Evolutionary conservation across 2,888 invertebrate species (phyloP), one percentile per base, ranked within the genome.

Genomic region (Melinopterus prodromus): DNA sequence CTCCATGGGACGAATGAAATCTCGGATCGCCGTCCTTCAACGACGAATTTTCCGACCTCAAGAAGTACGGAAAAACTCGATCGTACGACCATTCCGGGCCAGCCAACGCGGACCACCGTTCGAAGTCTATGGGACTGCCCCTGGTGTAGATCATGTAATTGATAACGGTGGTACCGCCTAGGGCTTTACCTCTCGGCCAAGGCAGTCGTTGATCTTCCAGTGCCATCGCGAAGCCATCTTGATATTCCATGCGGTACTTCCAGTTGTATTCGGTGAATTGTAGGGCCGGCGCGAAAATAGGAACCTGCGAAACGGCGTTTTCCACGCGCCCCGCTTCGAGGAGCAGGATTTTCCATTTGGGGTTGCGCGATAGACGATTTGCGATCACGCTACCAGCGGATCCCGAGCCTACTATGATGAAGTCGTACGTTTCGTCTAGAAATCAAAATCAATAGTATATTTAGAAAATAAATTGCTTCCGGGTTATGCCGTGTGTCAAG

Each of bases 81-180:
- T 87, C 80, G 84, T 90, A 91, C 7, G 89, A 91, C 96, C 96
- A 96, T 71, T 95, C 95, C 5, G 90, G 89, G 85, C 95, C 95
- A 2, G 95, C 96, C 16, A 91, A 90, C 0, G 89, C 90, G 0
- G 92, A 93, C 93, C 95, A 95, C 76, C 90, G 87, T 84, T 95
- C 92, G 90, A 93, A 95, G 89, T 95, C 95, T 15, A 86, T 85
- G 53, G 91, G 91, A 84, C 94, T 92, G 6, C 96, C 96, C 78
- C 96, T 91, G 7, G 95, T 93, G 87, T 96, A 95, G 81, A 95
- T 92, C 93, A 93, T 93, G 84, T 91, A 92, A 86, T 93, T 93
- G 69, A 93, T 91, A 72, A 92, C 91, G 80, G 92, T 92, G 0
- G 91, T 90, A 3, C 93, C 93, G 0, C 93, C 93, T 0, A 93